Conservation (phyloP, 2,888 invertebrate genomes). For the Lasiommata megera region DNA sequence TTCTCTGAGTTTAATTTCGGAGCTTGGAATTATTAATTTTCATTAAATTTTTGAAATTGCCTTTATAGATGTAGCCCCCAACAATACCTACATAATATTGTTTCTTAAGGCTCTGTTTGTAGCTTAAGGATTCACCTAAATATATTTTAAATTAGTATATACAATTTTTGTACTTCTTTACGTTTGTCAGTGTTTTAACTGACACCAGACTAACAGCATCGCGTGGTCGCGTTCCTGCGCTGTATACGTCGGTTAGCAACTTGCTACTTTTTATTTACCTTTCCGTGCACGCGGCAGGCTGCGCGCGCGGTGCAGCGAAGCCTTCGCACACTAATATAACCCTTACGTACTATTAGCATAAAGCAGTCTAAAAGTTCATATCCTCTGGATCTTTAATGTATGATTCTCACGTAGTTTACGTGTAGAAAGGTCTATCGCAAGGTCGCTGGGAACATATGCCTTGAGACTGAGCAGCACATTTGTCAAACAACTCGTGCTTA, state of each 20-base stretch:
- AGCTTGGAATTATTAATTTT: no score
- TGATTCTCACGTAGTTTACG: not conserved
- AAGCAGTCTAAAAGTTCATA: not conserved
- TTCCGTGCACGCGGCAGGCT: not conserved
- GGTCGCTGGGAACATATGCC: not conserved
- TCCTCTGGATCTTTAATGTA: not conserved
- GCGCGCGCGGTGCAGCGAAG: not conserved
- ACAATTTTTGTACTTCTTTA: no score
- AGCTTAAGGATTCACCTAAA: no score
- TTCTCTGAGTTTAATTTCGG: no score
- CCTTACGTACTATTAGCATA: not conserved
- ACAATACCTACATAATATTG: no score
- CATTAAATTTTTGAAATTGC: no score
- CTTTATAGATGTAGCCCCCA: no score
- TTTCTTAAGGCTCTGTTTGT: no score
- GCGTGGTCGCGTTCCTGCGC: no score
- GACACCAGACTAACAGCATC: no score
- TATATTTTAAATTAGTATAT: no score
- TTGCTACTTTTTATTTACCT: not conserved
- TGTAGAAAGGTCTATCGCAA: not conserved
- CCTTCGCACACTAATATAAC: not conserved
- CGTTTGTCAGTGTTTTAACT: no score
- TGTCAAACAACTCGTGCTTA: not conserved
- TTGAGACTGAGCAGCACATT: not conserved
- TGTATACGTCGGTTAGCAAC: not conserved